phyloP scores from a whole-genome alignment of 1,140 invertebrate species.

The Atopsyche davidsoni region DNA sequence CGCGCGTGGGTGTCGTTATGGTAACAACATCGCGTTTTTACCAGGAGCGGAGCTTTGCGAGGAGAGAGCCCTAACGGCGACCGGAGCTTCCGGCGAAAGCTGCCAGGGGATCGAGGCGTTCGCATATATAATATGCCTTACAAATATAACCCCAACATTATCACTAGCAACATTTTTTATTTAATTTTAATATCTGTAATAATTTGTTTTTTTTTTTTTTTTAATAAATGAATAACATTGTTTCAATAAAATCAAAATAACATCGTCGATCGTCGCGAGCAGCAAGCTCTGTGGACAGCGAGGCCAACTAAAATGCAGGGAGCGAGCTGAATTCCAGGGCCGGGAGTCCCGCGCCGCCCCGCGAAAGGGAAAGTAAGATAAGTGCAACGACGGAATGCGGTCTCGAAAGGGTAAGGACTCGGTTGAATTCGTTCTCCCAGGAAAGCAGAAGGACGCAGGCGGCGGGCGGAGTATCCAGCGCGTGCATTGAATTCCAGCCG shows the following conservation, averaged over 20 bases:
- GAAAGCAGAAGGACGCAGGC: conserved; percentile 11
- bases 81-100: no score
- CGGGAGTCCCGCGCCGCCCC: not conserved
- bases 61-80: no score
- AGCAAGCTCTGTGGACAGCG: not conserved
- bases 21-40: conserved; percentile 39
- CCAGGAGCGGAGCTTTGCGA: conserved; percentile 36
- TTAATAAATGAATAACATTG: not conserved
- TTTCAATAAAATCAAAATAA: not conserved
- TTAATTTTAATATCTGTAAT: not conserved
- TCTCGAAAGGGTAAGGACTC: conserved; percentile 30
- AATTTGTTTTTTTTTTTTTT: not conserved
- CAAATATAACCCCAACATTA: no score
- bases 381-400: conserved; percentile 23
- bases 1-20: conserved; percentile 39
- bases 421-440: conserved; percentile 26
- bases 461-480: no score
- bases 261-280: not conserved
- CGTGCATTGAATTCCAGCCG: no score
- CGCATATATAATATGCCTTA: no score
- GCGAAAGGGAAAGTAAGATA: conserved; percentile 19
- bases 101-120: no score
- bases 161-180: not conserved
- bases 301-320: not conserved
- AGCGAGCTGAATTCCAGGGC: not conserved